These are phyloP conservation scores for Schrankia costaestrigalis DNA, from an alignment of 2,888 invertebrate genomes.

Conservation along the genomic window DNA sequence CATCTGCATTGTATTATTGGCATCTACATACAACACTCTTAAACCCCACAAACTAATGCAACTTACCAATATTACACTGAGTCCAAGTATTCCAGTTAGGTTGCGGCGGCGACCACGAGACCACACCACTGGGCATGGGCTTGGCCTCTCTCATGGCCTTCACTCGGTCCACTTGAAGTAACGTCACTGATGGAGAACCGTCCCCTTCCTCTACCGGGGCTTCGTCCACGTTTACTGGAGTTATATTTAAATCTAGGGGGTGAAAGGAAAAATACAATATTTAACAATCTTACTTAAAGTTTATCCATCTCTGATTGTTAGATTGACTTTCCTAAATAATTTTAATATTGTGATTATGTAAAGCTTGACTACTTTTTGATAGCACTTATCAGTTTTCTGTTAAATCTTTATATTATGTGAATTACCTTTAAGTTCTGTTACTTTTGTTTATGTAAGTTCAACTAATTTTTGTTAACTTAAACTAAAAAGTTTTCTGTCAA, in stretches of 20 bases:
- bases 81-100: conserved; percentile 99
- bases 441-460: too few species aligned
- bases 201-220: conserved; percentile 25
- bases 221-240: conserved; percentile 50
- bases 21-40: neutral
- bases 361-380: too few species aligned
- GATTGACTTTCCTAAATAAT: too few species aligned
- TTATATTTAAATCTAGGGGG: conserved; percentile 62
- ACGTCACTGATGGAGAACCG: conserved; percentile 43
- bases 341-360: too few species aligned
- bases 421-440: too few species aligned
- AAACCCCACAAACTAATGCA: neutral
- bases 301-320: too few species aligned
- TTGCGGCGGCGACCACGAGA: conserved; percentile 97
- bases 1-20: too few species aligned
- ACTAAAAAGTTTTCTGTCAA: too few species aligned
- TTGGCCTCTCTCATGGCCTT: conserved; percentile 83
- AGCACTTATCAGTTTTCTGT: too few species aligned
- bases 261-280: neutral
- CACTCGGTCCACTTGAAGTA: conserved; percentile 63
- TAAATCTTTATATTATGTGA: too few species aligned
- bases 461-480: too few species aligned
- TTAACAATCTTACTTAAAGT: too few species aligned
- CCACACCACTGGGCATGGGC: conserved; percentile 86
- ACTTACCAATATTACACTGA: conserved; percentile 91